Evolutionary conservation across 1,140 invertebrate genomes (phyloP).

Genomic region (Physella acuta): DNA sequence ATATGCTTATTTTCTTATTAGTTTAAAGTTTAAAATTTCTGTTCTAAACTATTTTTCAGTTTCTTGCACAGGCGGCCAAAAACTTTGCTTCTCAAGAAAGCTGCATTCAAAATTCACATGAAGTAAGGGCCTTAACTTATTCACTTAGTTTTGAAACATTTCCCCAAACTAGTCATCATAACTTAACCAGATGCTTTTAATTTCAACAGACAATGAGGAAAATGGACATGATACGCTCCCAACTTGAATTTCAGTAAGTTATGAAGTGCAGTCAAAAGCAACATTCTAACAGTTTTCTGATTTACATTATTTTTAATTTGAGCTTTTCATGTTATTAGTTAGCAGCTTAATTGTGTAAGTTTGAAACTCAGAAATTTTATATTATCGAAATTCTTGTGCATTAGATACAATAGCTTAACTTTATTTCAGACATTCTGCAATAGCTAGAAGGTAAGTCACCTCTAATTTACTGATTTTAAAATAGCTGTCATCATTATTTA

Average conservation of each 20-base stretch:
- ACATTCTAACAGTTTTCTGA: too few relatives aligned
- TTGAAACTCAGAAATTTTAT: too few relatives aligned
- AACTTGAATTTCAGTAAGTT: conserved; percentile 50
- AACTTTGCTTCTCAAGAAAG: conserved; percentile 53
- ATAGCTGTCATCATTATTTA: not conserved
- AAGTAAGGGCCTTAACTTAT: conserved; percentile 33
- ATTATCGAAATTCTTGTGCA: too few relatives aligned
- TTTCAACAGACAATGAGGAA: conserved; percentile 46
- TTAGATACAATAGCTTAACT: too few relatives aligned
- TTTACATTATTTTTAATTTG: too few relatives aligned
- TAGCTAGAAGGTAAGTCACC: conserved; percentile 37
- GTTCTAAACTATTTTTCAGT: conserved; percentile 34
- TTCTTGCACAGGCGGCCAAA: conserved; percentile 49
- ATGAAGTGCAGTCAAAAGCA: too few relatives aligned
- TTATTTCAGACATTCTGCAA: conserved; percentile 38
- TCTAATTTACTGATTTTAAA: not conserved
- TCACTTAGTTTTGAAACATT: not conserved
- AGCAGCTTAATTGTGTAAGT: too few relatives aligned
- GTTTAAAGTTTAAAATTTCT: not conserved
- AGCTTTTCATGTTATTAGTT: too few relatives aligned
- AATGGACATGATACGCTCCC: conserved; percentile 44
- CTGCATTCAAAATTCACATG: conserved; percentile 41
- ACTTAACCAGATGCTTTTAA: not conserved
- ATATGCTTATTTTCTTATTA: too few relatives aligned
- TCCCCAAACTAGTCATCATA: not conserved